These are phyloP conservation scores for Papilio protenor DNA, from an alignment of 2,888 invertebrate genomes.

Conservation along the genomic window DNA sequence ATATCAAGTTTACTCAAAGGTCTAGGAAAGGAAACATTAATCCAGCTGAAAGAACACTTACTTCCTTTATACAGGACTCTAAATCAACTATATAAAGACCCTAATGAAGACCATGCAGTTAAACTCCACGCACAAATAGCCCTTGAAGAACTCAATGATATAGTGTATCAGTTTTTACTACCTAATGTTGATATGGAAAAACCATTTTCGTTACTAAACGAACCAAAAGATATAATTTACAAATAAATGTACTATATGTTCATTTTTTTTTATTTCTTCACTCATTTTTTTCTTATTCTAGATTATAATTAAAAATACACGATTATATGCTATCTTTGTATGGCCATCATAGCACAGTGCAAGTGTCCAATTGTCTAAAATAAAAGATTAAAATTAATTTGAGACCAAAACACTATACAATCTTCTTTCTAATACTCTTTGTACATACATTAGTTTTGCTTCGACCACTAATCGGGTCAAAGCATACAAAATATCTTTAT, in stretches of 20 bases:
- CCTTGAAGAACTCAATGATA: conserved; percentile 89
- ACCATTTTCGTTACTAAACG: conserved; percentile 74
- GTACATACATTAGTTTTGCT: conserved; percentile 4
- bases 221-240: conserved; percentile 53
- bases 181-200: conserved; percentile 84
- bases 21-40: conserved; percentile 87
- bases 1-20: conserved; percentile 90
- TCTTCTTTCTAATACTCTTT: conserved; percentile 11
- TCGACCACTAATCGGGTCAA: conserved; percentile 19
- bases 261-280: conserved; percentile 51
- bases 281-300: conserved; percentile 48
- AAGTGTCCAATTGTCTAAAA: conserved; percentile 49
- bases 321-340: conserved; percentile 49
- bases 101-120: conserved; percentile 87
- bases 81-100: conserved; percentile 85
- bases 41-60: conserved; percentile 87
- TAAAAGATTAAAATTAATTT: conserved; percentile 31
- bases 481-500: neutral
- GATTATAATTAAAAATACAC: conserved; percentile 36
- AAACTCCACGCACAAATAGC: conserved; percentile 90
- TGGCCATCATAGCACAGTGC: conserved; percentile 55
- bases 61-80: conserved; percentile 88
- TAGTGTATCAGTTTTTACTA: conserved; percentile 86
- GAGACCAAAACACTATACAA: conserved; percentile 13
- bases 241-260: conserved; percentile 60